These are phyloP conservation scores for Limonius californicus DNA, from an alignment of 1,140 invertebrate genomes.

Conservation along the genomic window DNA sequence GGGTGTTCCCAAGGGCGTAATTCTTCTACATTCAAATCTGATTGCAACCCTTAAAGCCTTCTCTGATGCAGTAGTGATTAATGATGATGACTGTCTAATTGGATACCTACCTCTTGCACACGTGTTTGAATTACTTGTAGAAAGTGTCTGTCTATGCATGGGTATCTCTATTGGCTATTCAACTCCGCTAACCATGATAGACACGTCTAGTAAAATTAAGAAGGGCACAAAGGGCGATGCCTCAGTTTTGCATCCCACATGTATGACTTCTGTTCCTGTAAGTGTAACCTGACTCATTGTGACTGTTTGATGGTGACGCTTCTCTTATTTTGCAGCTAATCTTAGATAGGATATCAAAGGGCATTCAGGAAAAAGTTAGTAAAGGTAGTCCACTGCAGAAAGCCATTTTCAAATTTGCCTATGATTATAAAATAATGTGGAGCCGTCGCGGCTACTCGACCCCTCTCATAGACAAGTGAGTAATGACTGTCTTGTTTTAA, in stretches of 20 bases:
- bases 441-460: conserved; percentile 78
- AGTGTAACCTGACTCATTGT: conserved; percentile 38
- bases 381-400: conserved; percentile 69
- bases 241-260: conserved; percentile 83
- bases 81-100: conserved; percentile 78
- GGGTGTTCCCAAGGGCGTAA: conserved; percentile 83
- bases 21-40: conserved; percentile 88
- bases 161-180: conserved; percentile 97
- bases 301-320: neutral
- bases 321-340: conserved; percentile 65
- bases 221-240: conserved; percentile 89
- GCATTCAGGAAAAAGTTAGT: conserved; percentile 87
- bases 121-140: conserved; percentile 89
- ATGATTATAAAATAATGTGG: conserved; percentile 87
- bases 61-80: conserved; percentile 70
- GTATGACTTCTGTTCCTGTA: conserved; percentile 93
- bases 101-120: conserved; percentile 96
- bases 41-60: conserved; percentile 85
- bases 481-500: neutral
- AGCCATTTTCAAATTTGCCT: conserved; percentile 86
- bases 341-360: conserved; percentile 93
- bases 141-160: conserved; percentile 67
- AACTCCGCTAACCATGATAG: conserved; percentile 90
- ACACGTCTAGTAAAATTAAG: conserved; percentile 94
- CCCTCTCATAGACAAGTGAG: conserved; percentile 70